Conservation (phyloP, 2,888 invertebrate species). For the Drosophila meridiana region DNA sequence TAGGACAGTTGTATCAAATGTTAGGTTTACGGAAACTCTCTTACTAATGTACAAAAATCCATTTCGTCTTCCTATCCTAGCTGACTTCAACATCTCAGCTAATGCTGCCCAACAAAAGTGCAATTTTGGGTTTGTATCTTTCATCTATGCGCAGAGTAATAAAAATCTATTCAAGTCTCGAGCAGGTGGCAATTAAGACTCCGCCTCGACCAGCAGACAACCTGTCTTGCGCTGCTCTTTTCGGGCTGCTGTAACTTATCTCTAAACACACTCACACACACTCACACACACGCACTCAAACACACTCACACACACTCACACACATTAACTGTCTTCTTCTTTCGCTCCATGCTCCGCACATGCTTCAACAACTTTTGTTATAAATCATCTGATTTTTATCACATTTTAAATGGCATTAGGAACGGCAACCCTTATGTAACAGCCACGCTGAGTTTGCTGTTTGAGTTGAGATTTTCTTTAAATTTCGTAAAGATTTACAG, state of each 20-base stretch:
- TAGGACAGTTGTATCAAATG: too few relatives aligned
- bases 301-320: not conserved
- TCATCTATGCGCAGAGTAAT: not conserved
- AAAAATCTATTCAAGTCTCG: too few relatives aligned
- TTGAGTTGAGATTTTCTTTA: not conserved
- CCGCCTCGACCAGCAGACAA: not conserved
- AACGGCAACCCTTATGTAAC: not conserved
- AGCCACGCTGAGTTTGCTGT: not conserved
- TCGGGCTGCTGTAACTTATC: not conserved
- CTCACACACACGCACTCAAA: not conserved
- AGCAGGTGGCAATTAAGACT: not conserved
- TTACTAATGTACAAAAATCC: too few relatives aligned
- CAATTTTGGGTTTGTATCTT: not conserved
- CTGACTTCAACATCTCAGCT: not conserved
- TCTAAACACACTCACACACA: not conserved
- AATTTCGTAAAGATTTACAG: not conserved
- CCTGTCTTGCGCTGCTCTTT: not conserved
- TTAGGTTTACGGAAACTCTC: too few relatives aligned
- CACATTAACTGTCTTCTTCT: not conserved
- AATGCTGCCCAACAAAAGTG: not conserved
- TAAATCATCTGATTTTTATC: slow-evolving; percentile 3
- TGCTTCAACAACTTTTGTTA: slow-evolving; percentile 6
- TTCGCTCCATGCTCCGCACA: not conserved
- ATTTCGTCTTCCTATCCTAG: not conserved
- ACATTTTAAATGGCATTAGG: slow-evolving; percentile 2